Percentiles rank a stretch among this genome's conserved stretches.
These are phyloP conservation scores for Leptodactylus fuscus DNA, from an alignment of 2,113 vertebrate genomes.

Conservation along the genomic window DNA sequence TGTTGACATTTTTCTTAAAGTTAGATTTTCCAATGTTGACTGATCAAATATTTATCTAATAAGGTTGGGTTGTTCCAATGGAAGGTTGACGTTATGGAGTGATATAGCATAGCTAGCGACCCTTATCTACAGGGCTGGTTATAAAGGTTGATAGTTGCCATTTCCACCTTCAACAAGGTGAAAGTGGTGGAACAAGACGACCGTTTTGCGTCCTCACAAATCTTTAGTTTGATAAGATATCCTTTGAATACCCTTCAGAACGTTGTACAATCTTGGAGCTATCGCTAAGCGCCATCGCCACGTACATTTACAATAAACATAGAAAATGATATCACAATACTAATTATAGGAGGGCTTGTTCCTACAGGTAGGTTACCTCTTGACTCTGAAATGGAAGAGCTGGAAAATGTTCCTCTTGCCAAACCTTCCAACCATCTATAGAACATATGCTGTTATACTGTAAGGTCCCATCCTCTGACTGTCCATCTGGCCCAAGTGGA, in stretches of 20 bases:
- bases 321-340: neutral
- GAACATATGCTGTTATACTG: neutral
- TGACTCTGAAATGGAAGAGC: neutral
- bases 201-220: neutral
- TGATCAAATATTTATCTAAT: slow-evolving; percentile 28
- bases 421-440: neutral
- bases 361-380: neutral
- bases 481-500: neutral
- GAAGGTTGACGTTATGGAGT: too few relatives aligned
- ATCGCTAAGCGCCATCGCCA: neutral
- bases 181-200: neutral
- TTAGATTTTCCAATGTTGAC: slow-evolving; percentile 9
- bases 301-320: neutral
- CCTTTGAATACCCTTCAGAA: neutral
- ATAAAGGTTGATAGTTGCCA: neutral
- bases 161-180: neutral
- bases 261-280: neutral
- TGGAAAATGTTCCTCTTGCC: neutral
- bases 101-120: neutral
- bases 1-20: neutral
- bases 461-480: neutral
- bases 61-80: neutral
- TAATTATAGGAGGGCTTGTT: neutral
- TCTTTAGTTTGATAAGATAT: neutral
- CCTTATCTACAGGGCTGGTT: neutral